Percentiles rank a stretch among this genome's conserved stretches.
These are phyloP conservation scores for Heterotis niloticus DNA, from an alignment of 2,113 vertebrate genomes.

Conservation along the genomic window DNA sequence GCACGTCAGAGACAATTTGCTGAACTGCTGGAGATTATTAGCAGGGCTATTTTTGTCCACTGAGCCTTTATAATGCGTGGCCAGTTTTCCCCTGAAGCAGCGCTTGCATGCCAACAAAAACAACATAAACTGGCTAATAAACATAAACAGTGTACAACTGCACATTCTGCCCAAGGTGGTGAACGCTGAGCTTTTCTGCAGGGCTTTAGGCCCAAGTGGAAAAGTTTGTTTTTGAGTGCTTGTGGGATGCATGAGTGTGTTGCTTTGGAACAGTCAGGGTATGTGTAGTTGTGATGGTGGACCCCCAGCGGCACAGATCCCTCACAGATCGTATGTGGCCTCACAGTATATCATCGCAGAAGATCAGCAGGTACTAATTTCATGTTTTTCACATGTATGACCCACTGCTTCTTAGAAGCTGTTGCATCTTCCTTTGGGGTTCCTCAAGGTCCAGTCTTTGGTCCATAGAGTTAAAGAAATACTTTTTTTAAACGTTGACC, in stretches of 20 bases:
- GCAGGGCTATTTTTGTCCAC: conserved; percentile 18
- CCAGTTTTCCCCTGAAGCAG: not conserved
- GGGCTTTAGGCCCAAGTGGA: not conserved
- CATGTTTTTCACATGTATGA: too few relatives aligned
- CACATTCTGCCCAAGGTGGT: not conserved
- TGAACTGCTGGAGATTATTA: conserved; percentile 12
- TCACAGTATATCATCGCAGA: too few relatives aligned
- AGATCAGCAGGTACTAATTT: too few relatives aligned
- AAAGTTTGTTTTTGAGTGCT: not conserved
- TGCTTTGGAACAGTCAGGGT: not conserved
- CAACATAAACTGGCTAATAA: conserved; percentile 15
- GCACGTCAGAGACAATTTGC: conserved; percentile 7
- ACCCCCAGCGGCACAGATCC: too few relatives aligned
- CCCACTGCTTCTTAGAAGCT: not conserved
- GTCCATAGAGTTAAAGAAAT: too few relatives aligned
- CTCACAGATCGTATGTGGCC: too few relatives aligned
- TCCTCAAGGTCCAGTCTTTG: not conserved
- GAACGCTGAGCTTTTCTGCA: not conserved
- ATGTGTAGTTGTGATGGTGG: not conserved
- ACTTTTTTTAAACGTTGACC: too few relatives aligned
- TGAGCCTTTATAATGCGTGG: not conserved
- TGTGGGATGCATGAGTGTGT: not conserved
- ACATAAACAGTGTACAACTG: conserved; percentile 1
- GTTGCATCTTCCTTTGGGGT: not conserved
- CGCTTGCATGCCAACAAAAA: conserved; percentile 2